A percentile compares a stretch with the other conserved stretches of the same genome.
Conservation (phyloP, 2,797 vertebrate species). For the Liasis olivaceus region DNA sequence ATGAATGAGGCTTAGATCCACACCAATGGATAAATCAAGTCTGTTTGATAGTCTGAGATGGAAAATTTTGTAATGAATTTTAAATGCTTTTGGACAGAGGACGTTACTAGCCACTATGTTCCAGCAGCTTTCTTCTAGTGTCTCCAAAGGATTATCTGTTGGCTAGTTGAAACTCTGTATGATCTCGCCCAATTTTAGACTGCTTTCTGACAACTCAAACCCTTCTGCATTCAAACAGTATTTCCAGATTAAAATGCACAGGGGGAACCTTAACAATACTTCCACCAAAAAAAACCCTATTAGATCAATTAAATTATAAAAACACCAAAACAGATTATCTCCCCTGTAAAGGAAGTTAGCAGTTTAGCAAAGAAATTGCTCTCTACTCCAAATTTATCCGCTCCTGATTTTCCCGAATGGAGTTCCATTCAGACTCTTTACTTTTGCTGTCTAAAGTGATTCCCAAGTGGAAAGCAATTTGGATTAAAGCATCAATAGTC, state of each 20-base stretch:
- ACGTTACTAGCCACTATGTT: background rate
- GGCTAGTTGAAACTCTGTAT: background rate
- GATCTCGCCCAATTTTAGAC: background rate
- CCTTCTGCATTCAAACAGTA: background rate
- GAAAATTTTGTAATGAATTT: background rate
- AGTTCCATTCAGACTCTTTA: background rate
- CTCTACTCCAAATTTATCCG: background rate
- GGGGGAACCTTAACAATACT: background rate
- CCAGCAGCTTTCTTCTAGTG: background rate
- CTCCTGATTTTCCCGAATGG: background rate
- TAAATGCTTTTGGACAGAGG: background rate
- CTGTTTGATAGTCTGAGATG: background rate
- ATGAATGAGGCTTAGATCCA: background rate
- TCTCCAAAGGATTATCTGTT: background rate
- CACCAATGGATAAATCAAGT: background rate
- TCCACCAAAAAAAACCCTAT: background rate
- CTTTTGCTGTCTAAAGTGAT: background rate
- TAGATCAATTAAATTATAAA: background rate
- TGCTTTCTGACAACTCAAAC: background rate
- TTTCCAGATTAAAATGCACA: background rate
- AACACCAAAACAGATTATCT: too few species aligned
- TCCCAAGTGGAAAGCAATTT: too few species aligned
- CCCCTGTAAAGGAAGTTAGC: too few species aligned
- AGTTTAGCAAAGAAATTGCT: background rate
- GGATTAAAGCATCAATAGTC: too few species aligned